Evolutionary conservation across 2,113 vertebrate genomes (phyloP).

Genomic region (Sinocyclocheilus maitianheensis): DNA sequence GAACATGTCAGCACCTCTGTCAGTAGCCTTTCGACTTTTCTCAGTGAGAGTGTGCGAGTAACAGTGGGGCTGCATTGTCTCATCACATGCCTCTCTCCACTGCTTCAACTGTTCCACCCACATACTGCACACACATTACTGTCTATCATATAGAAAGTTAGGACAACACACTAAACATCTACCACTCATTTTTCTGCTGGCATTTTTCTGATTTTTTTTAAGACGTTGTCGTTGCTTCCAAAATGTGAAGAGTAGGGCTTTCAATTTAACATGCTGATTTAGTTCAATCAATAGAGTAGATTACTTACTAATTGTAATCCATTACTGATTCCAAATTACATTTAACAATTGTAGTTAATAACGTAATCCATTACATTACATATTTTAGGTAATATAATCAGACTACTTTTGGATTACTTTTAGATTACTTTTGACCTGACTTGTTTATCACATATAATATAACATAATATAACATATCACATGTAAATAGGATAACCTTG

Average conservation of each 20-base stretch:
- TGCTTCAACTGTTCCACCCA: slow-evolving; percentile 37
- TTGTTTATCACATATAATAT: too few relatives aligned
- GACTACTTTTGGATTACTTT: too few relatives aligned
- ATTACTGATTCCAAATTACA: too few relatives aligned
- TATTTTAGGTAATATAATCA: too few relatives aligned
- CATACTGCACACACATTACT: slow-evolving; percentile 19
- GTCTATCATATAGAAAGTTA: slow-evolving; percentile 33
- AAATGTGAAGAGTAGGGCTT: not conserved
- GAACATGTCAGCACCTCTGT: slow-evolving; percentile 24
- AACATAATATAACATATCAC: too few relatives aligned
- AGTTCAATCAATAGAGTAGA: not conserved
- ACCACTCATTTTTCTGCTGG: not conserved
- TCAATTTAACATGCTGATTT: not conserved
- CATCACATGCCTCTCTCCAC: slow-evolving; percentile 8
- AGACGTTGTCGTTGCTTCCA: not conserved
- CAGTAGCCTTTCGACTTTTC: slow-evolving; percentile 14
- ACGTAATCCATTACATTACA: too few relatives aligned
- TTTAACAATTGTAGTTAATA: too few relatives aligned
- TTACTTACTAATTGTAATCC: too few relatives aligned
- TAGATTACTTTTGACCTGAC: too few relatives aligned
- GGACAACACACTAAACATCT: not conserved
- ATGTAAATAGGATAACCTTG: too few relatives aligned
- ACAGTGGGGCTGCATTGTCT: slow-evolving; percentile 30
- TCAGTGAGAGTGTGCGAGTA: slow-evolving; percentile 5
- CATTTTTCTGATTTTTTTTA: not conserved